These are phyloP conservation scores for Brachypodius melanocephalos DNA, from an alignment of 2,113 vertebrate species.

Conservation along the genomic window DNA sequence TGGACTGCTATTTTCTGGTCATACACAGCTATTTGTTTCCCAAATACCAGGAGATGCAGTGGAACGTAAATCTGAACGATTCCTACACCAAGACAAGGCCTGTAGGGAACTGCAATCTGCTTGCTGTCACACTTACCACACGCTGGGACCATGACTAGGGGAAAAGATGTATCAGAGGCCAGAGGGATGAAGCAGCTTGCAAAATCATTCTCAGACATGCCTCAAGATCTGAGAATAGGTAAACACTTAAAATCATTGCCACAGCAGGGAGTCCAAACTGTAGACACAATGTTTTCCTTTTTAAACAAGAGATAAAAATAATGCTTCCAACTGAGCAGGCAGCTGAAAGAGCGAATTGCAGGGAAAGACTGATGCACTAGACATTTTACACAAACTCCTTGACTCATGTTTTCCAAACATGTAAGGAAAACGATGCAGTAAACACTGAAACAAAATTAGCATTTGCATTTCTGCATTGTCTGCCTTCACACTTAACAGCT, in stretches of 20 bases:
- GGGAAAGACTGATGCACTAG: background rate
- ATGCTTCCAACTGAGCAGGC: background rate
- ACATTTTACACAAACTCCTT: background rate
- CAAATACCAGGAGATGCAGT: background rate
- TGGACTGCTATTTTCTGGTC: background rate
- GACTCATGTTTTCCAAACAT: background rate
- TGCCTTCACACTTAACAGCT: background rate
- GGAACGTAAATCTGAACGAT: background rate
- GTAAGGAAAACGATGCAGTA: background rate
- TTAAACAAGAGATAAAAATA: slow-evolving; percentile 28
- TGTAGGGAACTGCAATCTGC: background rate
- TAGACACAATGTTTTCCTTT: slow-evolving; percentile 23
- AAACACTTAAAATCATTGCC: background rate
- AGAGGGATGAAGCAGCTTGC: background rate
- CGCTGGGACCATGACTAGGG: fast-evolving
- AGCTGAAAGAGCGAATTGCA: background rate
- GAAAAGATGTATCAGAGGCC: background rate
- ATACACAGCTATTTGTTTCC: background rate
- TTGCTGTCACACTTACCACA: background rate
- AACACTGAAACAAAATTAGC: slow-evolving; percentile 8
- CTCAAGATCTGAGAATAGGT: background rate
- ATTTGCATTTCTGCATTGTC: background rate
- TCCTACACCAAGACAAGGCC: background rate
- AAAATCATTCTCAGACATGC: background rate
- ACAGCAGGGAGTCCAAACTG: background rate